A percentile compares a stretch with the other conserved stretches of the same genome.
phyloP scores from a whole-genome alignment of 2,888 invertebrate species.

The Leptopilina syphax region DNA sequence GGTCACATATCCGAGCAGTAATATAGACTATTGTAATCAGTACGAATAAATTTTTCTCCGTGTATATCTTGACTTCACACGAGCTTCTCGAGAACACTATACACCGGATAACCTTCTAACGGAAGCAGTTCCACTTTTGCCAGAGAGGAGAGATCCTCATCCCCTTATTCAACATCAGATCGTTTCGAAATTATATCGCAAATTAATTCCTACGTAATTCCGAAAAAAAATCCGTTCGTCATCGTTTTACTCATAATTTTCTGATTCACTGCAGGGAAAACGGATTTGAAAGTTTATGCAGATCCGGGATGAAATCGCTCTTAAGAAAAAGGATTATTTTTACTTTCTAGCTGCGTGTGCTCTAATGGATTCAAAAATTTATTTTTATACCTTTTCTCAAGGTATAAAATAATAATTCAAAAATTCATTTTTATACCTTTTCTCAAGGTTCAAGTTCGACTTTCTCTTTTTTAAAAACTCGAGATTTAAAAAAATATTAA shows the following conservation, averaged over 20 bases:
- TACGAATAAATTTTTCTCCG: too few relatives aligned
- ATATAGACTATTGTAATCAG: too few relatives aligned
- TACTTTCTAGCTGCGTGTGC: too few relatives aligned
- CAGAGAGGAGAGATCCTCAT: background rate
- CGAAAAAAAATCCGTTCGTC: background rate
- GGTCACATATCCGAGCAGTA: too few relatives aligned
- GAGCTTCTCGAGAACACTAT: constrained; percentile 53
- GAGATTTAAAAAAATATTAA: too few relatives aligned
- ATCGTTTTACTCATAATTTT: background rate
- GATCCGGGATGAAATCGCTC: background rate
- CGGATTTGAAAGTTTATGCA: background rate
- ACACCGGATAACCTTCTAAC: constrained; percentile 12
- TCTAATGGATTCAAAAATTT: too few relatives aligned
- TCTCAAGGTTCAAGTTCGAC: too few relatives aligned
- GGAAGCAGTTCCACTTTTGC: constrained; percentile 35
- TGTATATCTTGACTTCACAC: constrained; percentile 50
- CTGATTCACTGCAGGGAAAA: constrained; percentile 3
- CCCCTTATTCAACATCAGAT: background rate
- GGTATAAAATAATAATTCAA: too few relatives aligned
- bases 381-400: too few relatives aligned
- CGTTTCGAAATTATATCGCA: constrained; percentile 19
- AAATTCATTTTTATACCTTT: too few relatives aligned
- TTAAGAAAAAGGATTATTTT: too few relatives aligned
- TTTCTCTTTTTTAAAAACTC: too few relatives aligned
- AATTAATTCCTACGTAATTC: background rate